Base-by-base conservation (phyloP, 2,888 invertebrate genomes). In the Athripsodes cinereus region DNA sequence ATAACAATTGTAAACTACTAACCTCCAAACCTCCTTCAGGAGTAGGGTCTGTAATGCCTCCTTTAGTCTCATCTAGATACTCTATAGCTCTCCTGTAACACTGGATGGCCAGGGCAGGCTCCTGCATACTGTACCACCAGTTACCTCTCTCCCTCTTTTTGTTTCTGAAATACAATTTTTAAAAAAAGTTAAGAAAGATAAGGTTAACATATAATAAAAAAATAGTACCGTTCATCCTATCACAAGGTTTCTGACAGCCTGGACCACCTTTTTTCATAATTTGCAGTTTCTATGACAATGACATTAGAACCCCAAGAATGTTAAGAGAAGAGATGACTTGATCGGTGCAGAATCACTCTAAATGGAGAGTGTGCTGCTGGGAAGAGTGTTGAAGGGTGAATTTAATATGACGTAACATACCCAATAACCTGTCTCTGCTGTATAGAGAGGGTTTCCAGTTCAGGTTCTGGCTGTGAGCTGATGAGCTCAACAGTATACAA, bases 71-170 rank as follows among this genome's bases (percentile, higher is more conserved):
- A 67, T 92, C 88, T 47, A 95, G 76, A 67, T 86, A 90, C 68
- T 92, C 89, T 13, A 95, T 72, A 0, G 93, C 92, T 62, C 90
- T 85, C 66, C 90, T 81, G 72, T 96, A 96, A 66, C 92, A 84
- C 68, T 92, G 91, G 57, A 96, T 88, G 1, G 95, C 92, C 20
- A 87, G 78, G 31, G 83, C 83, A 55, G 86, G 85, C 68, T 96
- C 95, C 21, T 86, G 85, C 51, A 95, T 83, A 20, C 84, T 81
- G 70, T 92, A 96, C 87, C 92, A 92, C 83, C 90, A 92, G 72
- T 96, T 96, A 5, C 96, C 96, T 56, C 92, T 82, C 67, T 90
- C 88, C 61, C 92, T 84, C 69, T 92, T 92, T 59, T 79, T 78
- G 66, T 86, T 84, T 13, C 89, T 88, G 66, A 56, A 48, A 20